Evolutionary conservation across 2,888 invertebrate species (phyloP).

Genomic region (Nyleta sp.): DNA sequence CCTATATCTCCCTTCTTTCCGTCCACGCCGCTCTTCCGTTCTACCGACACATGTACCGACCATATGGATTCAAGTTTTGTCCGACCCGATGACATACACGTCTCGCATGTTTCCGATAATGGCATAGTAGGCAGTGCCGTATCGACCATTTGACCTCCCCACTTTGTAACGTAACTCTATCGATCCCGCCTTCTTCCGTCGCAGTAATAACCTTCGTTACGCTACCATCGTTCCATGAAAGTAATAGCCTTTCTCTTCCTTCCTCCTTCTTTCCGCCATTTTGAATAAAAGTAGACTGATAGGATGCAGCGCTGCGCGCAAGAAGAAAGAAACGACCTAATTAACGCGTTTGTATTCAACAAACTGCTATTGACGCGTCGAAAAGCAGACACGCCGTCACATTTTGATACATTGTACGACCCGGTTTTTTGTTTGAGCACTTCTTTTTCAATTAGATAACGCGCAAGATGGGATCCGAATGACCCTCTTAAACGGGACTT

Average conservation of each 20-base stretch:
- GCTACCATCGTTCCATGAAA: conserved; percentile 68
- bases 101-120: conserved; percentile 71
- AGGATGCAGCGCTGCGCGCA: conserved; percentile 24
- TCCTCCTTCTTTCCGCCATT: conserved; percentile 65
- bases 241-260: conserved; percentile 71
- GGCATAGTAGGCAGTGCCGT: conserved; percentile 65
- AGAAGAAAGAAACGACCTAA: conserved; percentile 56
- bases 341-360: conserved; percentile 58
- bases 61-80: conserved; percentile 60
- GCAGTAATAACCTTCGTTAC: conserved; percentile 73
- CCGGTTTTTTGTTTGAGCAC: conserved; percentile 27
- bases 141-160: conserved; percentile 74
- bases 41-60: conserved; percentile 31
- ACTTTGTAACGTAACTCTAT: conserved; percentile 73
- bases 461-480: conserved; percentile 24
- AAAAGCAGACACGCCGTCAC: conserved; percentile 19
- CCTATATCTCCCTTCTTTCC: no score
- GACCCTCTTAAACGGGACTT: conserved; percentile 9
- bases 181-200: conserved; percentile 71
- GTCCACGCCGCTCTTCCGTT: no score
- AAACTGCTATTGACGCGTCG: conserved; percentile 47
- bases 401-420: conserved; percentile 37
- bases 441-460: conserved; percentile 46
- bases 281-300: conserved; percentile 62
- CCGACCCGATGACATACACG: conserved; percentile 71